These are phyloP conservation scores for Bombylius discolor DNA, from an alignment of 2,888 invertebrate species.

Conservation along the genomic window DNA sequence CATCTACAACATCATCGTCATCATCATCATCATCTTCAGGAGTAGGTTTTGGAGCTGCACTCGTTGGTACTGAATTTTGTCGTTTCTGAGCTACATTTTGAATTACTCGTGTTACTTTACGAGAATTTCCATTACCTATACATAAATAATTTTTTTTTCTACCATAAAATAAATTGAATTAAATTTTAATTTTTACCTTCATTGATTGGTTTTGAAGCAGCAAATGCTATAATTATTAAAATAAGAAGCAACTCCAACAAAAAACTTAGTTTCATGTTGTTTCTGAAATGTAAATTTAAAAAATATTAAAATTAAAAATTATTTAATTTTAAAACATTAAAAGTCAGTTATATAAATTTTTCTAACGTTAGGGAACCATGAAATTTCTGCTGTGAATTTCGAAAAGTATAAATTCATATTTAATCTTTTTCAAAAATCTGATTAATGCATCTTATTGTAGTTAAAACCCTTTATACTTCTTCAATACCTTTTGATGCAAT, in stretches of 20 bases:
- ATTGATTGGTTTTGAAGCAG: conserved; percentile 3
- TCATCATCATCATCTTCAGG: not conserved
- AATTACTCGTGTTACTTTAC: not conserved
- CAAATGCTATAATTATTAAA: conserved; percentile 6
- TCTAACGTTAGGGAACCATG: no score
- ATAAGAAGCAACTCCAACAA: conserved; percentile 6
- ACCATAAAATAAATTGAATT: no score
- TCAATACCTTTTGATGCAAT: no score
- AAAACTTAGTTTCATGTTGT: conserved; percentile 4
- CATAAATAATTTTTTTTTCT: no score
- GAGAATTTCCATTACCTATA: not conserved
- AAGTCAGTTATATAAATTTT: no score
- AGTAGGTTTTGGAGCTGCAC: not conserved
- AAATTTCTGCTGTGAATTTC: no score
- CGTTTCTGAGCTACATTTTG: not conserved
- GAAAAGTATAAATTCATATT: no score
- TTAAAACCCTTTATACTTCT: no score
- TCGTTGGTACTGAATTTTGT: not conserved
- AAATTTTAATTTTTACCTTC: not conserved
- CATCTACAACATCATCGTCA: not conserved
- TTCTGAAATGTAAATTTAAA: not conserved
- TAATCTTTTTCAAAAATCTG: no score
- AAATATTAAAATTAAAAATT: not conserved
- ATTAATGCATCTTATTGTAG: no score
- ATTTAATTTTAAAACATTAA: no score